Percentiles rank a stretch among this genome's conserved stretches.
These are phyloP conservation scores for Oxyteleia sp. DNA, from an alignment of 2,888 invertebrate genomes.

Conservation along the genomic window DNA sequence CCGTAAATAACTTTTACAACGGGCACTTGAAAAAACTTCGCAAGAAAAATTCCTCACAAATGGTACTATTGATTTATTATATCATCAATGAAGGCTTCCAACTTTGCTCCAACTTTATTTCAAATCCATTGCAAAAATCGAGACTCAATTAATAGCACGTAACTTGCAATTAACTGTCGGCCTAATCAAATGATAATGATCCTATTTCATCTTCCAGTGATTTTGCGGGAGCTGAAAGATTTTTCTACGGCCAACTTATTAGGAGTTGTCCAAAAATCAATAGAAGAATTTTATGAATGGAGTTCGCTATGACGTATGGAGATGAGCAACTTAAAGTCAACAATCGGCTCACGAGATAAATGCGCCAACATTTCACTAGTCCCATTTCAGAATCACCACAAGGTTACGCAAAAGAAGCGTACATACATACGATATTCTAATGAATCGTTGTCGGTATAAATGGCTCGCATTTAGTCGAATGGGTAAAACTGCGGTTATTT, in stretches of 20 bases:
- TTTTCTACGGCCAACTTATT: constrained; percentile 1
- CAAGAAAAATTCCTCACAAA: background rate
- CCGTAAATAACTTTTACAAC: background rate
- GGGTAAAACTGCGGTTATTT: constrained; percentile 87
- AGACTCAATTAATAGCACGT: background rate
- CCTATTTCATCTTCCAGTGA: background rate
- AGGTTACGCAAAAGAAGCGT: constrained; percentile 65
- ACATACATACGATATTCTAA: constrained; percentile 81
- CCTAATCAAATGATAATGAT: background rate
- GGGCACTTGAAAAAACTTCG: background rate
- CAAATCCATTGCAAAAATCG: background rate
- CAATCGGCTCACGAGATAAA: constrained; percentile 52
- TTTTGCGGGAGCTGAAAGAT: background rate
- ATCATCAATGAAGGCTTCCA: background rate
- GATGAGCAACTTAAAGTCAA: constrained; percentile 55
- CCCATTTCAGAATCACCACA: constrained; percentile 72
- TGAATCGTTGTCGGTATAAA: constrained; percentile 75
- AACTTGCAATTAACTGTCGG: background rate
- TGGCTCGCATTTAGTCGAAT: constrained; percentile 82
- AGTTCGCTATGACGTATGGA: constrained; percentile 28
- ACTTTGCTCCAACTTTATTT: background rate
- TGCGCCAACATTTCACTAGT: constrained; percentile 56
- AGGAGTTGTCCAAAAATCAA: constrained; percentile 37
- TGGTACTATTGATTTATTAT: background rate
- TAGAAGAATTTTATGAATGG: constrained; percentile 35